Evolutionary conservation across 2,797 vertebrate species (phyloP), one percentile per base, ranked within the genome.

Genomic region (Chloroceryle inda): DNA sequence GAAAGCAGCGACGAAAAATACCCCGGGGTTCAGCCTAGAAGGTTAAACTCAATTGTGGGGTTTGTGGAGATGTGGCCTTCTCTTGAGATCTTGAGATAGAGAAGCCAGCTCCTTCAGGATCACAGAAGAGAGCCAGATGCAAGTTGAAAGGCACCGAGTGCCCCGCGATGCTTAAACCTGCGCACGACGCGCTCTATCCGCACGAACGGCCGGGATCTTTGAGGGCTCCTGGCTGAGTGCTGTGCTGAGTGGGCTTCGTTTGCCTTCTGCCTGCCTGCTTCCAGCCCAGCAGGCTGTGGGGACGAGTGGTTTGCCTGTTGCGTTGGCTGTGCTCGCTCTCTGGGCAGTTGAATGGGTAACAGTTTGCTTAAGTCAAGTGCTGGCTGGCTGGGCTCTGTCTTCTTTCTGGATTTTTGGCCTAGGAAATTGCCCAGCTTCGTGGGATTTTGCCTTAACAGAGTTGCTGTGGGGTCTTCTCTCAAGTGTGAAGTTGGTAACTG

Each of bases 31-130:
- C 8, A 0, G 26, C 11, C 80, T 87, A 22, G 66, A 13, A 91
- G 92, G 93, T 92, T 78, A 66, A 85, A 13, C 90, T 89, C 31
- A 11, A 35, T 49, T 94, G 83, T 89, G 88, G 73, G 49, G 29
- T 82, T 40, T 84, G 47, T 81, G 62, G 80, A 93, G 94, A 66
- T 0, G 18, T 84, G 83, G 77, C 61, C 69, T 91, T 92, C 69
- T 90, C 73, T 73, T 69, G 49, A 92, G 52, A 71, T 94, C 13
- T 71, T 72, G 35, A 75, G 56, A 38, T 22, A 31, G 74, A 72
- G 84, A 35, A 96, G 74, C 38, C 83, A 58, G 2, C 77, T 87
- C 88, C 86, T 95, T 82, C 88, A 94, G 84, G 80, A 45, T 82
- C 31, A 14, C 33, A 42, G 78, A 74, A 49, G 49, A 67, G 47